Evolutionary conservation across 2,113 vertebrate species (phyloP), one percentile per base, ranked within the genome.

Genomic region (Grammomys surdaster): DNA sequence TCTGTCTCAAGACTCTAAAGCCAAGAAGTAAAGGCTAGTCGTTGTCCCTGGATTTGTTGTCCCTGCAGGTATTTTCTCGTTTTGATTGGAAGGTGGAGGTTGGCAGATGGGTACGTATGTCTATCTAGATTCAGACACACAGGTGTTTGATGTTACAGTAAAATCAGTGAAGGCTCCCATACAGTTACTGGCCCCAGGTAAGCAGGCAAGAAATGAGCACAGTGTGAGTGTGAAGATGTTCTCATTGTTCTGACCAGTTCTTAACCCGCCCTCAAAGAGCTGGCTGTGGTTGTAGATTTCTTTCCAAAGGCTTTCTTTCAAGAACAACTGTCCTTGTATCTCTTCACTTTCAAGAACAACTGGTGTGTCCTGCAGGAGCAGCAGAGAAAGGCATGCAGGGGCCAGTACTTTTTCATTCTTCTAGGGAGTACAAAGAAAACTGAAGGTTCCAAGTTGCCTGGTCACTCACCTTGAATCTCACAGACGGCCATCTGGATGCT

Each of bases 401-500:
- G 26, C 17, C 40, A 84, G 58, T 13, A 33, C 1, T 7, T 73
- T 88, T 33, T 54, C 77, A 56, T 84, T 73, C 58, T 54, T 33
- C 20, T 14, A 31, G 51, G 63, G 17, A 86, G 56, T 43, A 77
- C n/a, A 90, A 65, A 96, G 19, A 78, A 95, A 93, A 95, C 75
- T 9, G 82, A 92, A 93, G 31, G 33, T 11, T 65, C 3, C 46
- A 10, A 51, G 14, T 28, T 46, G 48, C 43, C 48, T 72, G 72
- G 19, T 7, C 14, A 46, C 98, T 97, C 95, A 99, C 99, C 99
- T 99, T 99, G 99, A 97, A 99, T 99, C 99, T 99, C 99, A 98
- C 99, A 99, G 94, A 99, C 99, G 0, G 99, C 99, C 98, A 99
- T 99, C 93, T 99, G 99, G 96, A 99, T 99, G 98, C 99, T 99